phyloP scores from a whole-genome alignment of 2,888 invertebrate genomes.

The Heliconius ethilla region DNA sequence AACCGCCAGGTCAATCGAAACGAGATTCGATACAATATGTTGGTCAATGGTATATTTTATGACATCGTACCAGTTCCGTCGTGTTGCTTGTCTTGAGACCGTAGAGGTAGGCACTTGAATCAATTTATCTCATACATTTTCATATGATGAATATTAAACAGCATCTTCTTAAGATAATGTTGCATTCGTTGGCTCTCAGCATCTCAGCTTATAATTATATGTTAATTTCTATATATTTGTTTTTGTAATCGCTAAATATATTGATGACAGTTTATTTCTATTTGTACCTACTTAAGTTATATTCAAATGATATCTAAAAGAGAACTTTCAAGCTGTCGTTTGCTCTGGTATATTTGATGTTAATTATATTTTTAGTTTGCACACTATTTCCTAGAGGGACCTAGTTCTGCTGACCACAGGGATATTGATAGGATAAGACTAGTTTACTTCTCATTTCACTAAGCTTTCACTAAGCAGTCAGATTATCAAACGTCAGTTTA shows the following conservation, averaged over 20 bases:
- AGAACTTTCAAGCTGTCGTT: too few species aligned
- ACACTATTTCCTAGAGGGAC: too few species aligned
- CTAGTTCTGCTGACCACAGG: too few species aligned
- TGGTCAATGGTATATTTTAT: conserved; percentile 10
- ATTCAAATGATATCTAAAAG: too few species aligned
- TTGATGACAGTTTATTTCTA: conserved; percentile 12
- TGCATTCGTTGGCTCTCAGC: neutral
- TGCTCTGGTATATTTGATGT: too few species aligned
- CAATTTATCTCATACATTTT: conserved; percentile 19
- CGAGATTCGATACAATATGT: neutral
- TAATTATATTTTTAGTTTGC: too few species aligned
- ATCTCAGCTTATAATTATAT: conserved; percentile 25
- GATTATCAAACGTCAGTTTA: conserved; percentile 4
- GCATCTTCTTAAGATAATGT: conserved; percentile 3
- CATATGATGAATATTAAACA: conserved; percentile 33
- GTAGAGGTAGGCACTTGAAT: conserved; percentile 2
- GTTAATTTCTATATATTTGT: conserved; percentile 11
- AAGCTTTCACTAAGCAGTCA: conserved; percentile 3
- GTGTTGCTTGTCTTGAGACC: neutral
- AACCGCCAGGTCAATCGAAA: neutral
- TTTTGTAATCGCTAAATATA: conserved; percentile 10
- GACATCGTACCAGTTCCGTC: neutral
- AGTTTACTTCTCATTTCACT: neutral
- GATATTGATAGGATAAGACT: neutral
- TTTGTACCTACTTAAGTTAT: neutral